Percentiles rank a stretch among this genome's conserved stretches.
phyloP scores from a whole-genome alignment of 2,888 invertebrate genomes.

The Torymus auratus region DNA sequence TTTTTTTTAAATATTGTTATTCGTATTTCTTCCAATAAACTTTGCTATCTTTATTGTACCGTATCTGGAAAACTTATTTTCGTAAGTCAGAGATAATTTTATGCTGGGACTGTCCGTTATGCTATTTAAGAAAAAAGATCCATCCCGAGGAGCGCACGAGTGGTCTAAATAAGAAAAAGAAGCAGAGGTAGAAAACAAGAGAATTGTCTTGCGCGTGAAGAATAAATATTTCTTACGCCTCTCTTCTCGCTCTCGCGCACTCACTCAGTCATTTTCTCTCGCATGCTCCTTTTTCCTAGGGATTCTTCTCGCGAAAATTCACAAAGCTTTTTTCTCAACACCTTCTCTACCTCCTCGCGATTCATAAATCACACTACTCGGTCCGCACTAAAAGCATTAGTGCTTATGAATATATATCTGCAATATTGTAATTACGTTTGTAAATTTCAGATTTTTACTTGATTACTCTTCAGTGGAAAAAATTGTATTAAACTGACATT shows the following conservation, averaged over 20 bases:
- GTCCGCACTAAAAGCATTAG: constrained; percentile 45
- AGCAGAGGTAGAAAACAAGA: neutral
- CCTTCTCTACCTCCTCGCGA: neutral
- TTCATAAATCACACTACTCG: constrained; percentile 45
- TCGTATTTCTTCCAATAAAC: no score
- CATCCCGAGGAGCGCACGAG: neutral
- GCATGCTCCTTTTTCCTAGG: neutral
- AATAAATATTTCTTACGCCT: constrained; percentile 46
- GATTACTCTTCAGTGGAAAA: no score
- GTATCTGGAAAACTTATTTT: neutral
- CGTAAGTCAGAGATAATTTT: constrained; percentile 31
- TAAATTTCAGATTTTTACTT: no score
- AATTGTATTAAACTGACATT: no score
- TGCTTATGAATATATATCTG: constrained; percentile 32
- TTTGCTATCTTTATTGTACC: no score
- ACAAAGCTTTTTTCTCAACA: constrained; percentile 7
- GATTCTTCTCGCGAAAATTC: constrained; percentile 18
- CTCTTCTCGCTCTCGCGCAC: neutral
- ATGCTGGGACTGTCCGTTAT: neutral
- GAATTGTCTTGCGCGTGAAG: constrained; percentile 28
- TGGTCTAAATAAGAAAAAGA: neutral
- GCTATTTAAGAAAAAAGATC: constrained; percentile 1
- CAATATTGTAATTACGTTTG: neutral
- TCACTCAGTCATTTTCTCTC: constrained; percentile 35
- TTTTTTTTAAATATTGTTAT: no score